Percentiles rank a stretch among this genome's conserved stretches.
These are phyloP conservation scores for Bathynomus jamesi DNA, from an alignment of 1,140 invertebrate genomes.

Conservation along the genomic window DNA sequence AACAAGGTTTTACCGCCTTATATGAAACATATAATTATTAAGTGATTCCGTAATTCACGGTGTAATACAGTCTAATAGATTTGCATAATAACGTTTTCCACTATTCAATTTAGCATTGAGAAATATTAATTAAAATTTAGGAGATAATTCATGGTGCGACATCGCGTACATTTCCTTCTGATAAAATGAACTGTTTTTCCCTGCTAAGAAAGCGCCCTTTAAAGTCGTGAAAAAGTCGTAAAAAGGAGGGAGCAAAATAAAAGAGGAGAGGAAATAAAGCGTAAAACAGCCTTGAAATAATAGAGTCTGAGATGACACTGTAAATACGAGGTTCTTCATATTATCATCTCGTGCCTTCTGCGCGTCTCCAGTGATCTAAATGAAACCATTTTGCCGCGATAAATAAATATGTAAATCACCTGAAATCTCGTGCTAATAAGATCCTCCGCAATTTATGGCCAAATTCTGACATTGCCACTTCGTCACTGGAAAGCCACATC, in stretches of 20 bases:
- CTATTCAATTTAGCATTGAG: too few species aligned
- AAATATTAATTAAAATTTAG: too few species aligned
- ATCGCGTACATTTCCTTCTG: too few species aligned
- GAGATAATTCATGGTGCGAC: too few species aligned
- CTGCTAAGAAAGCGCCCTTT: too few species aligned
- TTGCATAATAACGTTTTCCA: too few species aligned
- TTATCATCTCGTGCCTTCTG: conserved; percentile 1
- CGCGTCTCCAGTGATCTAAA: conserved; percentile 20
- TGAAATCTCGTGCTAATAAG: conserved; percentile 33
- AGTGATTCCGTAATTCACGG: too few species aligned
- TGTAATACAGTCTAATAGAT: too few species aligned
- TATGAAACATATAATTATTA: too few species aligned
- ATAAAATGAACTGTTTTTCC: too few species aligned
- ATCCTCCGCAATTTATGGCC: conserved; percentile 32
- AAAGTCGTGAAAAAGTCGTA: too few species aligned
- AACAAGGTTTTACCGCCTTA: too few species aligned
- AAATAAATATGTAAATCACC: conserved; percentile 36
- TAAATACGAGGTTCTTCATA: conserved; percentile 4
- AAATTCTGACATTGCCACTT: conserved; percentile 34
- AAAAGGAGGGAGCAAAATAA: neutral
- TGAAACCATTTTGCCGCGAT: conserved; percentile 28
- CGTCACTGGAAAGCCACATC: conserved; percentile 22
- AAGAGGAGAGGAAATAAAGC: neutral
- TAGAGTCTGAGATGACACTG: conserved; percentile 1
- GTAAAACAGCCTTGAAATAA: neutral